Evolutionary conservation across 2,888 invertebrate genomes (phyloP), one percentile per base, ranked within the genome.

Genomic region (Petrolisthes cinctipes): DNA sequence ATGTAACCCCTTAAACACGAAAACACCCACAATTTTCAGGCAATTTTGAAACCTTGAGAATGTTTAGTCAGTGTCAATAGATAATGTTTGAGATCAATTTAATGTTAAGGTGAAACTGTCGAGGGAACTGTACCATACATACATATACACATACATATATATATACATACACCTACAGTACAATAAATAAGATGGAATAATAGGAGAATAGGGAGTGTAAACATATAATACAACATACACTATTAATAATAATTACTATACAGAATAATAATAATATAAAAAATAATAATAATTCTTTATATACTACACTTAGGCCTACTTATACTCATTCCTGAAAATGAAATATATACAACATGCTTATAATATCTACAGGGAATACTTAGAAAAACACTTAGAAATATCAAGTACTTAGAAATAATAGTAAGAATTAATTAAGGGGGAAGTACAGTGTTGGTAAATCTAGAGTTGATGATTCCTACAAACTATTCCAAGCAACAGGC

Each of bases 61-160:
- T n/a, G n/a, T n/a, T n/a, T n/a, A n/a, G n/a, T n/a, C n/a, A n/a
- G n/a, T n/a, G n/a, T n/a, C n/a, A n/a, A n/a, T n/a, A n/a, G n/a
- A n/a, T n/a, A n/a, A n/a, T n/a, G n/a, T n/a, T n/a, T n/a, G n/a
- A n/a, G n/a, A n/a, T n/a, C n/a, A n/a, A n/a, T n/a, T n/a, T n/a
- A n/a, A n/a, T n/a, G n/a, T n/a, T n/a, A n/a, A n/a, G n/a, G n/a
- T n/a, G n/a, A n/a, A n/a, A n/a, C n/a, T n/a, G n/a, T n/a, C n/a
- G n/a, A n/a, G n/a, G n/a, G n/a, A n/a, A n/a, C n/a, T n/a, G n/a
- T n/a, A n/a, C n/a, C 51, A 68, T 82, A 68, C 71, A 37, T 82
- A 68, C 71, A 37, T 82, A 68, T 82, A 14, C 71, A 68, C 71
- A 68, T 82, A 37, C 71, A 23, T 82, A 37, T 82, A 37, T 82